Evolutionary conservation across 2,888 invertebrate genomes (phyloP), one percentile per base, ranked within the genome.

Genomic region (Rhagophthalmus giganteus): DNA sequence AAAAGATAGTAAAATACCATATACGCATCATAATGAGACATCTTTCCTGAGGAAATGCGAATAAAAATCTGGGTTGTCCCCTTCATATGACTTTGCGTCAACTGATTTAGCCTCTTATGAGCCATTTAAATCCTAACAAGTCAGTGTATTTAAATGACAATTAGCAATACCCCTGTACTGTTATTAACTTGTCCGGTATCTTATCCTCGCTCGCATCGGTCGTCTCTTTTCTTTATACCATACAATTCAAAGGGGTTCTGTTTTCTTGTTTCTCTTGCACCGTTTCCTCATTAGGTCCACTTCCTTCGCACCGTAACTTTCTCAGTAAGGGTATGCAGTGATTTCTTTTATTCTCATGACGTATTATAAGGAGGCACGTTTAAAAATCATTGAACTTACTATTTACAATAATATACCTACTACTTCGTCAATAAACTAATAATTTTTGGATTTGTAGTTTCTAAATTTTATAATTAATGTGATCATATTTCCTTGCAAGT

Each of bases 221-320:
- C 34, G 9, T 42, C 33, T 40, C 33, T 20, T 25, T 28, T 45
- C 33, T 35, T 34, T 35, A 31, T 38, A 45, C 25, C 46, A 27
- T 12, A 20, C 33, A 42, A 35, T 49, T 49, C 37, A 20, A 11
- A 20, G 26, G 13, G 30, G 8, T 9, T 2, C 11, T n/a, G 11
- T 33, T 32, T 39, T 39, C 33, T 38, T 39, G 38, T 46, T 40
- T 52, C 40, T 52, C 47, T 52, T 32, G 15, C 41, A 32, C 49
- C 57, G 65, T 67, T 72, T 73, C 73, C 73, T 73, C 72, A 73
- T 72, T 73, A 72, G 62, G 63, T 13, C 46, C 60, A 70, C 68
- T 72, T 72, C 72, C 72, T 72, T 71, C 61, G 63, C 60, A 56
- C 61, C 61, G 39, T 40, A 41, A 64, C 62, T 69, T 71, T 72